Conservation (phyloP, 2,113 vertebrate species). For the Centropus unirufus region DNA sequence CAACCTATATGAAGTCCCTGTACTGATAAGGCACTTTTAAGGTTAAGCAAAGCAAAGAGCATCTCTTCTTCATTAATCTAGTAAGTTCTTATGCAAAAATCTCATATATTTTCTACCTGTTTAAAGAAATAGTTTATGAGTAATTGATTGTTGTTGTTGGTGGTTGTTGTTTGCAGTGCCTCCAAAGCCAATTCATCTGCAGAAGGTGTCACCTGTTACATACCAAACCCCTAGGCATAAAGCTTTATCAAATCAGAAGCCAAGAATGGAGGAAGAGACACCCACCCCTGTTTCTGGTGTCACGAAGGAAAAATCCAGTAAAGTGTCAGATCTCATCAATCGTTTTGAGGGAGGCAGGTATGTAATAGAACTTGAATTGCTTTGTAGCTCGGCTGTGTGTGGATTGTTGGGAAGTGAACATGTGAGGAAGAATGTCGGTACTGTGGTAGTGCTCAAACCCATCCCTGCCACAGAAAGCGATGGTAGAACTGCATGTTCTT, state of each 20-base stretch:
- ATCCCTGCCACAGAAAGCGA: neutral
- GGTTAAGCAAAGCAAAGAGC: neutral
- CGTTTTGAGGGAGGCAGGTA: slow-evolving; percentile 95
- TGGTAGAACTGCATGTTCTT: neutral
- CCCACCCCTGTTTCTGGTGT: slow-evolving; percentile 62
- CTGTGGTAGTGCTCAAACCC: neutral
- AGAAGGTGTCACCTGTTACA: slow-evolving; percentile 76
- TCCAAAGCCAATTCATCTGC: slow-evolving; percentile 91
- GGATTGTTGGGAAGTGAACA: neutral
- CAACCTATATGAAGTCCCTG: neutral
- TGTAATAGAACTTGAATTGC: neutral
- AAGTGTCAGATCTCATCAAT: slow-evolving; percentile 94
- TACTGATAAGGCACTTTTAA: neutral
- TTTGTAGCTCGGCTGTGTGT: neutral
- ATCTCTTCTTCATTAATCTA: neutral
- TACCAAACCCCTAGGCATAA: slow-evolving; percentile 73
- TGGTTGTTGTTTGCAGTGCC: slow-evolving; percentile 82
- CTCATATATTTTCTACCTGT: neutral
- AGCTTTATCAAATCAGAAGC: slow-evolving; percentile 73
- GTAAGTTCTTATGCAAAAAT: neutral
- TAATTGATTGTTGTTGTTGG: neutral
- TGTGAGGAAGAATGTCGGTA: fast-evolving
- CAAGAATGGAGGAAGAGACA: slow-evolving; percentile 85
- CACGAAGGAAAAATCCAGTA: slow-evolving; percentile 83
- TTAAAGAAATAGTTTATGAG: neutral